phyloP scores from a whole-genome alignment of 2,113 vertebrate species.

The Struthio camelus region DNA sequence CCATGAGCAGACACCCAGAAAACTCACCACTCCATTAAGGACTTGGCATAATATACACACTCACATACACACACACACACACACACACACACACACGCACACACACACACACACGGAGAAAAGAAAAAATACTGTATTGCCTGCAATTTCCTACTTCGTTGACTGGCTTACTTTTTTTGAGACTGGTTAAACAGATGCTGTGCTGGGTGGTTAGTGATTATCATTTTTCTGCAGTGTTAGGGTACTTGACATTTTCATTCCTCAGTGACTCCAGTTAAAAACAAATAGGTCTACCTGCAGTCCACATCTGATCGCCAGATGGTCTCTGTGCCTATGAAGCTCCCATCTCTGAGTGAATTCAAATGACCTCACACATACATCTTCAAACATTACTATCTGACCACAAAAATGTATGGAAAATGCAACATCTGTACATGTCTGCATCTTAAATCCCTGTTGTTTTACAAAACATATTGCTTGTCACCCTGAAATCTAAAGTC shows the following conservation, averaged over 20 bases:
- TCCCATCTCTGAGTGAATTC: conserved; percentile 60
- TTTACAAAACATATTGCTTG: conserved; percentile 70
- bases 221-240: conserved; percentile 64
- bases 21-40: conserved; percentile 46
- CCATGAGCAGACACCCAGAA: conserved; percentile 30
- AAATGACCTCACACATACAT: conserved; percentile 75
- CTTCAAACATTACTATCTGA: conserved; percentile 73
- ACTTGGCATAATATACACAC: conserved; percentile 10
- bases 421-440: conserved; percentile 67
- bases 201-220: conserved; percentile 68
- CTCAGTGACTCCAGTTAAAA: conserved; percentile 45
- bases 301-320: conserved; percentile 75
- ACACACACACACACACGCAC: fast-evolving
- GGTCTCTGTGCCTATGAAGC: conserved; percentile 42
- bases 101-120: neutral
- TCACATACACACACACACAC: neutral
- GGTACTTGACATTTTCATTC: conserved; percentile 73
- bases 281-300: conserved; percentile 70
- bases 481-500: conserved; percentile 48
- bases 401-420: conserved; percentile 65
- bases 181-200: neutral
- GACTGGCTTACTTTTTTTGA: conserved; percentile 20
- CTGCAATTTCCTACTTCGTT: conserved; percentile 39
- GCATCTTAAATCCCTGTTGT: conserved; percentile 65
- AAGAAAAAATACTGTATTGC: neutral